Evolutionary conservation across 2,797 vertebrate species (phyloP), one percentile per base, ranked within the genome.

Genomic region (Ctenosaura bakeri): DNA sequence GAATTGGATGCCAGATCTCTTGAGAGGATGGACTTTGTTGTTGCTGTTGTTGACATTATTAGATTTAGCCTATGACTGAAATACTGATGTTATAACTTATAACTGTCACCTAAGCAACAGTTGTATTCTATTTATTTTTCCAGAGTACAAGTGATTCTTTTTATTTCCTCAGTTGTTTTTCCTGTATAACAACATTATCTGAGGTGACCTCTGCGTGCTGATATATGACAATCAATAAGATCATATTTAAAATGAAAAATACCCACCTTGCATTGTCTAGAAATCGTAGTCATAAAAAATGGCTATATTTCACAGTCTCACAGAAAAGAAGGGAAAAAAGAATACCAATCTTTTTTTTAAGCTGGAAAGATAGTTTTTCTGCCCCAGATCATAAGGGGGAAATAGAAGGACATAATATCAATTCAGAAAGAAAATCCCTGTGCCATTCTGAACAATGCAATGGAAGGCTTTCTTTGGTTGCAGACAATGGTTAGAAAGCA

Each of bases 251-350:
- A 73, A 85, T 54, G 71, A 71, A n/a, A 77, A 84, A 24, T 1
- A 29, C 12, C 50, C 6, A 91, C 0, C 14, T 69, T 80, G 3
- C 0, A 46, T 46, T 52, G 1, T 0, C 0, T 0, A 83, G 64
- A 59, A 89, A 86, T 86, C 42, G 56, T 54, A 79, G 7, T 76
- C 22, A 32, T 77, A 46, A n/a, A 1, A 78, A 26, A 6, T 12
- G 3, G 1, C 76, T 77, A 4, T 0, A 6, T 89, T 90, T 84
- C 2, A 29, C 32, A 88, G 64, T 0, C 59, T 14, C 7, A 46
- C 0, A 46, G 83, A 80, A 87, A 85, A 92, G 80, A 74, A 82
- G 18, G 0, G 74, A 83, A 88, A 78, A 0, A 3, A 76, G 20
- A 76, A 79, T 22, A 2, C 1, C 0, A 2, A 64, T 2, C 16